Evolutionary conservation across 2,888 invertebrate genomes (phyloP).

Genomic region (Helicoverpa assulta): DNA sequence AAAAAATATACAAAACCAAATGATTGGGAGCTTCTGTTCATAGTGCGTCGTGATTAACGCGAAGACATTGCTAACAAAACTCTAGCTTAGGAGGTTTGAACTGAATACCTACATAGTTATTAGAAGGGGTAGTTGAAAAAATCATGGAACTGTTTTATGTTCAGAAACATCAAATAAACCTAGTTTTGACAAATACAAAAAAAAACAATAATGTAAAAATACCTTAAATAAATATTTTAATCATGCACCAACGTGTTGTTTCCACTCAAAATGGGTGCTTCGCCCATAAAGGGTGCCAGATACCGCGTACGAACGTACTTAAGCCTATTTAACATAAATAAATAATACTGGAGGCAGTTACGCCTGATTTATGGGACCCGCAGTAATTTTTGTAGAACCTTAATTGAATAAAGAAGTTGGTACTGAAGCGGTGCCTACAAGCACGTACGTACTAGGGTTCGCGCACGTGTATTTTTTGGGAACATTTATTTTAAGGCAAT

Average conservation of each 20-base stretch:
- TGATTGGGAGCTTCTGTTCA: conserved; percentile 35
- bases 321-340: conserved; percentile 84
- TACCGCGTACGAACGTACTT: conserved; percentile 71
- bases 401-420: conserved; percentile 83
- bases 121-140: no score
- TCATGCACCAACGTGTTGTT: conserved; percentile 37
- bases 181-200: conserved; percentile 12
- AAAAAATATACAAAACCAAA: conserved; percentile 27
- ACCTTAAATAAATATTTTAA: conserved; percentile 46
- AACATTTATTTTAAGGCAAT: conserved; percentile 4
- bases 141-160: no score
- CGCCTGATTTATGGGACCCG: conserved; percentile 78
- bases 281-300: conserved; percentile 68
- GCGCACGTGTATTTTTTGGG: not conserved
- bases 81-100: not conserved
- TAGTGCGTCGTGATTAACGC: conserved; percentile 37
- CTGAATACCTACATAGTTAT: no score
- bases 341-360: conserved; percentile 81
- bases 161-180: not conserved
- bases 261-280: conserved; percentile 47
- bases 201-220: conserved; percentile 34
- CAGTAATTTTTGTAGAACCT: conserved; percentile 80
- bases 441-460: conserved; percentile 9
- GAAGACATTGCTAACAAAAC: conserved; percentile 42
- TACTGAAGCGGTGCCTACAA: conserved; percentile 23